Percentiles rank a stretch among this genome's conserved stretches.
phyloP scores from a whole-genome alignment of 2,888 invertebrate species.

The Nineta flava region DNA sequence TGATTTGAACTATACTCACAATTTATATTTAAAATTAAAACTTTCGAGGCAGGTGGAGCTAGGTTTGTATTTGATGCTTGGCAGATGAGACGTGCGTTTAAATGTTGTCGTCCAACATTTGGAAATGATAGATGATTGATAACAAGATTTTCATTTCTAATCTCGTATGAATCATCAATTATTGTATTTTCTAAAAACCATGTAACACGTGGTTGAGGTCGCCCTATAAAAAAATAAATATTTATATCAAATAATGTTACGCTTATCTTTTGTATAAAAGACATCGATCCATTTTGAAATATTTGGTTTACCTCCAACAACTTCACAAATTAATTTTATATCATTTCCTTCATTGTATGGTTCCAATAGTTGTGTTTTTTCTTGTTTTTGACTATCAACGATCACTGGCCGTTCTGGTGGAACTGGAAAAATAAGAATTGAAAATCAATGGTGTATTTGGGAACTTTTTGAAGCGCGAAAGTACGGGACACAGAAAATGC shows the following conservation, averaged over 20 bases:
- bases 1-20: slow-evolving; percentile 42
- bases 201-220: slow-evolving; percentile 60
- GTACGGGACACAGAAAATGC: too few species aligned
- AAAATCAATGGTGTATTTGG: too few species aligned
- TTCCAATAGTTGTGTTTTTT: slow-evolving; percentile 57
- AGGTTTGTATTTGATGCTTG: slow-evolving; percentile 78
- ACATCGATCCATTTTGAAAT: neutral
- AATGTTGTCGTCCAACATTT: slow-evolving; percentile 65
- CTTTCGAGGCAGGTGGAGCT: slow-evolving; percentile 59
- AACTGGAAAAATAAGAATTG: slow-evolving; percentile 39
- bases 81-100: slow-evolving; percentile 69
- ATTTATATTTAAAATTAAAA: slow-evolving; percentile 69
- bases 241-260: neutral
- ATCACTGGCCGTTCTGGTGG: slow-evolving; percentile 70
- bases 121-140: slow-evolving; percentile 68
- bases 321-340: slow-evolving; percentile 68
- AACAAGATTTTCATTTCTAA: slow-evolving; percentile 48
- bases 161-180: slow-evolving; percentile 69
- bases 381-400: slow-evolving; percentile 61
- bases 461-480: too few species aligned
- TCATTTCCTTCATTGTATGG: slow-evolving; percentile 77
- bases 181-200: slow-evolving; percentile 77
- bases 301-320: slow-evolving; percentile 52
- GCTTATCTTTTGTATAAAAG: neutral
- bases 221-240: slow-evolving; percentile 34